Percentiles rank a stretch among this genome's conserved stretches.
Conservation (phyloP, 2,113 vertebrate species). For the Hippoglossus stenolepis region DNA sequence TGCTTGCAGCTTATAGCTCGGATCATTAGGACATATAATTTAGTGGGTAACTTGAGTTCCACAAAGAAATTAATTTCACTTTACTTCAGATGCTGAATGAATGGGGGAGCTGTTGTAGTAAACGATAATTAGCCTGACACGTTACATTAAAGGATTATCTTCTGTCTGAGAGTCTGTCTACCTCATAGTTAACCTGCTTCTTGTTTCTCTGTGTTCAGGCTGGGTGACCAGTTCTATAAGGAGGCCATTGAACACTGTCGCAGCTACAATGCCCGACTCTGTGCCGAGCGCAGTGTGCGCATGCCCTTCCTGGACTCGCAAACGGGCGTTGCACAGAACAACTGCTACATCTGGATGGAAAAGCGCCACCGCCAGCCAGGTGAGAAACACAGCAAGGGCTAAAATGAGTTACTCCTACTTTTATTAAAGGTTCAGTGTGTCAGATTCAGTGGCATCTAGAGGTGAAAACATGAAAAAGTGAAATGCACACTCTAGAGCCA, state of each 20-base stretch:
- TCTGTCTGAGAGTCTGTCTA: not conserved
- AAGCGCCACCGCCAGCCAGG: conserved; percentile 95
- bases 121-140: too few species aligned
- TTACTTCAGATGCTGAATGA: too few species aligned
- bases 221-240: conserved; percentile 98
- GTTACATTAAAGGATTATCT: not conserved
- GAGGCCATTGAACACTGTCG: conserved; percentile 98
- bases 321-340: conserved; percentile 97
- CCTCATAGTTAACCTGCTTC: not conserved
- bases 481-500: too few species aligned
- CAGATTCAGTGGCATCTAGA: not conserved
- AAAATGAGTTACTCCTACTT: not conserved
- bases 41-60: too few species aligned
- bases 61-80: too few species aligned
- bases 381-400: conserved; percentile 58
- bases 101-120: not conserved
- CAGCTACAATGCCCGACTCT: conserved; percentile 97
- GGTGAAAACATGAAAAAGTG: not conserved
- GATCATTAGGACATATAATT: not conserved
- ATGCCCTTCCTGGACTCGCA: conserved; percentile 98
- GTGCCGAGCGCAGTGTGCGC: conserved; percentile 94
- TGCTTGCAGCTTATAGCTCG: not conserved
- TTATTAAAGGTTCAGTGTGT: not conserved
- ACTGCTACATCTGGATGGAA: conserved; percentile 99
- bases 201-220: conserved; percentile 76